A percentile compares a stretch with the other conserved stretches of the same genome.
These are phyloP conservation scores for Martes martes DNA, from an alignment of 2,113 vertebrate species.

Conservation along the genomic window DNA sequence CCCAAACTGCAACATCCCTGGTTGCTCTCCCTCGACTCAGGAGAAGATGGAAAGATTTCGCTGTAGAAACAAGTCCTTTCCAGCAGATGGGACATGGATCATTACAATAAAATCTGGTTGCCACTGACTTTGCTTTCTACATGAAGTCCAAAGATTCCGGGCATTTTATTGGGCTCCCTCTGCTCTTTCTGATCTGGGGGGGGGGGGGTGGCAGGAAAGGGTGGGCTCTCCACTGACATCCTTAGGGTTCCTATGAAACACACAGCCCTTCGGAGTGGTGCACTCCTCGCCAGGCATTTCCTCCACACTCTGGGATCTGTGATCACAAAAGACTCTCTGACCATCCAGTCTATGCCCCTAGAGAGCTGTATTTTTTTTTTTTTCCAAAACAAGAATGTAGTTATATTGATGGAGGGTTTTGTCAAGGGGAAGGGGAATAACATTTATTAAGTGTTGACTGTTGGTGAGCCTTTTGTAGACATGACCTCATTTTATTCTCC, in stretches of 20 bases:
- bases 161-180: not conserved
- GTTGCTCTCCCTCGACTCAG: not conserved
- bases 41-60: not conserved
- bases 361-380: not conserved
- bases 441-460: not conserved
- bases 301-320: not conserved
- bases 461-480: not conserved
- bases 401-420: not conserved
- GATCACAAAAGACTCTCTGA: not conserved
- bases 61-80: not conserved
- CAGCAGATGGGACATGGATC: not conserved
- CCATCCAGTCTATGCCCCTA: not conserved
- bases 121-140: not conserved
- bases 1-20: not conserved
- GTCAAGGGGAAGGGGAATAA: not conserved
- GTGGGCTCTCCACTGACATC: not conserved
- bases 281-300: not conserved
- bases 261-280: not conserved
- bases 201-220: not conserved
- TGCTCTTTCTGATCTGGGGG: not conserved
- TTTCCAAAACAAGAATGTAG: not conserved
- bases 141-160: not conserved
- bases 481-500: constrained; percentile 14
- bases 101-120: not conserved
- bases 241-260: not conserved